Evolutionary conservation across 2,113 vertebrate genomes (phyloP).

Genomic region (Apeltes quadracus): DNA sequence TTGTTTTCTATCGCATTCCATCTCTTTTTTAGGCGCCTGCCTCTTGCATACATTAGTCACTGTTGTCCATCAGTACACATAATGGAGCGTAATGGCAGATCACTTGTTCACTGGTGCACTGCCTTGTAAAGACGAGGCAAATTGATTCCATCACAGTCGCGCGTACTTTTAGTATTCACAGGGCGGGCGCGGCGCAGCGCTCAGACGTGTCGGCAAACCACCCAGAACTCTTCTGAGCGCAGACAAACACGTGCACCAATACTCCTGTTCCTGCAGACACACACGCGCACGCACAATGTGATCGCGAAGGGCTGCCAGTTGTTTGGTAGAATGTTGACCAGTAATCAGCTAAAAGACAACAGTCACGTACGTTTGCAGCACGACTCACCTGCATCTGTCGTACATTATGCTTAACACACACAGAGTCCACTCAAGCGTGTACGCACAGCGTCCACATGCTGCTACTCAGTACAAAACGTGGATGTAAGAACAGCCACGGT

Average conservation of each 20-base stretch:
- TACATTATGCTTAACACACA: constrained; percentile 3
- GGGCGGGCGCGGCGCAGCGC: constrained; percentile 13
- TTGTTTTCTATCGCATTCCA: neutral
- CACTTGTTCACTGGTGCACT: constrained; percentile 68
- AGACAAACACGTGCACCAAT: constrained; percentile 18
- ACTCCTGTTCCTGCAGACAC: neutral
- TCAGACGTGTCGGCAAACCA: constrained; percentile 15
- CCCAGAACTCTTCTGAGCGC: constrained; percentile 19
- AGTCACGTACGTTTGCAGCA: constrained; percentile 13
- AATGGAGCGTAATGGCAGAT: constrained; percentile 70
- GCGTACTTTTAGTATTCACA: constrained; percentile 43
- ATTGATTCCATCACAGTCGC: constrained; percentile 57
- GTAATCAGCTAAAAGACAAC: constrained; percentile 32
- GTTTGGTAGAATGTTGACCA: constrained; percentile 53
- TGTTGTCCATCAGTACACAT: constrained; percentile 67
- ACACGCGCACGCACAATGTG: constrained; percentile 21
- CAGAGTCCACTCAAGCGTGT: neutral
- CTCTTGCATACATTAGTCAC: constrained; percentile 50
- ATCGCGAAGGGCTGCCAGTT: constrained; percentile 48
- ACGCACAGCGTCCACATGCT: constrained; percentile 2
- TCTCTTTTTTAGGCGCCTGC: constrained; percentile 16
- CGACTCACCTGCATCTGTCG: constrained; percentile 36
- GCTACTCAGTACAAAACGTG: neutral
- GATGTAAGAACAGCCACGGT: constrained; percentile 8
- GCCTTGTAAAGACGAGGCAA: constrained; percentile 64